Base-by-base conservation (phyloP, 2,888 invertebrate species). In the Sinhomidia bicolor region DNA sequence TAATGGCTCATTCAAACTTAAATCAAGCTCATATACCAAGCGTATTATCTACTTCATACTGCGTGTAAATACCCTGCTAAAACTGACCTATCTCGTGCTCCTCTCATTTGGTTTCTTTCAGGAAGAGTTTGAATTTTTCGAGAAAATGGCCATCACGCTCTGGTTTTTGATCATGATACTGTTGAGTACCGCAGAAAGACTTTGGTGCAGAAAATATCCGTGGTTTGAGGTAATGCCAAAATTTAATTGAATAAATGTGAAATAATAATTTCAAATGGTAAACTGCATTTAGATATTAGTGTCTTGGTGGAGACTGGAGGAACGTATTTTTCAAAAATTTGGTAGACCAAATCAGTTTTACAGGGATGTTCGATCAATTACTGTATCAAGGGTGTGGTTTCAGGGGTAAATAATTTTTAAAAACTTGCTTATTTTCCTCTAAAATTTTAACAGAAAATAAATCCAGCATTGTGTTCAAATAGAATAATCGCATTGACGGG, bases 191-290 rank as follows among this genome's bases (percentile, higher is more conserved):
- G 83, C 79, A n/a, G 90, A 90, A 29, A 26, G 85, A 36, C 23
- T 90, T 3, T 85, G 79, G 47, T 90, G 32, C 90, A 82, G 23
- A 29, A 79, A 78, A 47, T 65, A 90, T 47, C 90, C 90, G 32
- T 90, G 88, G n/a, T 90, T 88, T 41, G 90, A 90, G 41, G 29
- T 80, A n/a, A n/a, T n/a, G n/a, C n/a, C n/a, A n/a, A n/a, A n/a
- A n/a, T n/a, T n/a, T n/a, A n/a, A n/a, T n/a, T n/a, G n/a, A n/a
- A n/a, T n/a, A n/a, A n/a, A n/a, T n/a, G n/a, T n/a, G n/a, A n/a
- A n/a, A n/a, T n/a, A n/a, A n/a, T n/a, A n/a, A n/a, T n/a, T n/a
- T n/a, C n/a, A n/a, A n/a, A n/a, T n/a, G n/a, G n/a, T n/a, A n/a
- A n/a, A n/a, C n/a, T n/a, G n/a, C n/a, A 36, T 36, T 6, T 32